Percentiles rank a stretch among this genome's conserved stretches.
Evolutionary conservation across 2,888 invertebrate genomes (phyloP).

Genomic region (Nephrotoma guestfalica): DNA sequence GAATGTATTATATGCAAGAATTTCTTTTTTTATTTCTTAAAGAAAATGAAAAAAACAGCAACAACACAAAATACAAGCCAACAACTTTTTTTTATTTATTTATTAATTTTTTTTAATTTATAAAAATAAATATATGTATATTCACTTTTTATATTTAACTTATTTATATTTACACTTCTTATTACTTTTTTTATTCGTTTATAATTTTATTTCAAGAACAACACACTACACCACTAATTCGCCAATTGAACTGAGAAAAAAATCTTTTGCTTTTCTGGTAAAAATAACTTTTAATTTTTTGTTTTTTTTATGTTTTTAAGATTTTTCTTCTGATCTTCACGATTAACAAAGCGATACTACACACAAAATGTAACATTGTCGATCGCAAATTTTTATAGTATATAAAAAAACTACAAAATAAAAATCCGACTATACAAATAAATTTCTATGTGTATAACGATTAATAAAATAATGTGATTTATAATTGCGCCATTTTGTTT

Average conservation of each 20-base stretch:
- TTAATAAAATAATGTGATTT: background rate
- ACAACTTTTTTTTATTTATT: constrained; percentile 1
- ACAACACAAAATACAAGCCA: background rate
- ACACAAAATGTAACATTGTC: background rate
- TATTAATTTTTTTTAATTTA: background rate
- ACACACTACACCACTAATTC: constrained; percentile 1
- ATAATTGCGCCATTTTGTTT: background rate
- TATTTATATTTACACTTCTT: constrained; percentile 3
- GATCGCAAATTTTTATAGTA: background rate
- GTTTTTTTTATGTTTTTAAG: background rate
- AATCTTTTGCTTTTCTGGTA: background rate
- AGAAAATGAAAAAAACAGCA: background rate
- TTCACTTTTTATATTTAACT: background rate
- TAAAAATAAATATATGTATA: background rate
- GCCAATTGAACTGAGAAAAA: background rate
- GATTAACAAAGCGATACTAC: background rate
- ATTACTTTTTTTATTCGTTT: background rate
- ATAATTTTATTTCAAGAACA: background rate
- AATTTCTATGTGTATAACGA: background rate
- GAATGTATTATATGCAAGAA: background rate
- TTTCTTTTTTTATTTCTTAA: background rate
- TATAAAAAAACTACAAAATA: background rate
- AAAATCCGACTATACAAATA: background rate
- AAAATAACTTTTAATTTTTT: background rate
- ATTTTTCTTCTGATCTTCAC: background rate